Evolutionary conservation across 2,888 invertebrate species (phyloP).

Genomic region (Diloba caeruleocephala): DNA sequence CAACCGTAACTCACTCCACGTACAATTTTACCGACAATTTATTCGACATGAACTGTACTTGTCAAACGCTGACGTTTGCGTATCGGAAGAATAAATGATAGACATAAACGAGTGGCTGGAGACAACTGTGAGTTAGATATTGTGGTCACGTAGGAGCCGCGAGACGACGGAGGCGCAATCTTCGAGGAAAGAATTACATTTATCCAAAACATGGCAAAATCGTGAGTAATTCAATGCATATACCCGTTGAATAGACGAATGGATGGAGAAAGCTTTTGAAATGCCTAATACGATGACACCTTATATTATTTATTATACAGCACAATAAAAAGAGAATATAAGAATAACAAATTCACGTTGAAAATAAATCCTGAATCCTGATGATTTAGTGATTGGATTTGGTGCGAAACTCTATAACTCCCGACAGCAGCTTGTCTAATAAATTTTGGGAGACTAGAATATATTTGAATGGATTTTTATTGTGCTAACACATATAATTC

Average conservation of each 20-base stretch:
- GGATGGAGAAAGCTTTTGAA: constrained; percentile 38
- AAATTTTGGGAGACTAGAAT: constrained; percentile 47
- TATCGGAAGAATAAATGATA: constrained; percentile 86
- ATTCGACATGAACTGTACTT: constrained; percentile 86
- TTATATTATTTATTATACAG: constrained; percentile 33
- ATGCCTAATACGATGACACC: constrained; percentile 37
- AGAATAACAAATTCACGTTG: constrained; percentile 44
- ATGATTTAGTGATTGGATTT: constrained; percentile 65
- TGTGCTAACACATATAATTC: constrained; percentile 37
- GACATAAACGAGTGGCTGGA: constrained; percentile 79
- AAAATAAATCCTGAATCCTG: constrained; percentile 47
- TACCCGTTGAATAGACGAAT: constrained; percentile 64
- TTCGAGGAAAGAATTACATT: constrained; percentile 86
- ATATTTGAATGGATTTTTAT: constrained; percentile 47
- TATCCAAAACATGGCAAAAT: constrained; percentile 83
- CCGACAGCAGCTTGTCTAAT: constrained; percentile 49
- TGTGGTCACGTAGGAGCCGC: constrained; percentile 82
- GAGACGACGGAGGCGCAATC: constrained; percentile 82
- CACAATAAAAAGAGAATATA: constrained; percentile 15
- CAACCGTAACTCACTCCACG: constrained; percentile 82
- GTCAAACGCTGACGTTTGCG: constrained; percentile 86
- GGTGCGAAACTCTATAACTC: constrained; percentile 52
- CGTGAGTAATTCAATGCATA: constrained; percentile 84
- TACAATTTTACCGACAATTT: constrained; percentile 85
- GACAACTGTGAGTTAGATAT: constrained; percentile 78